These are phyloP conservation scores for Cacoxenus indagator DNA, from an alignment of 2,888 invertebrate species.

Conservation along the genomic window DNA sequence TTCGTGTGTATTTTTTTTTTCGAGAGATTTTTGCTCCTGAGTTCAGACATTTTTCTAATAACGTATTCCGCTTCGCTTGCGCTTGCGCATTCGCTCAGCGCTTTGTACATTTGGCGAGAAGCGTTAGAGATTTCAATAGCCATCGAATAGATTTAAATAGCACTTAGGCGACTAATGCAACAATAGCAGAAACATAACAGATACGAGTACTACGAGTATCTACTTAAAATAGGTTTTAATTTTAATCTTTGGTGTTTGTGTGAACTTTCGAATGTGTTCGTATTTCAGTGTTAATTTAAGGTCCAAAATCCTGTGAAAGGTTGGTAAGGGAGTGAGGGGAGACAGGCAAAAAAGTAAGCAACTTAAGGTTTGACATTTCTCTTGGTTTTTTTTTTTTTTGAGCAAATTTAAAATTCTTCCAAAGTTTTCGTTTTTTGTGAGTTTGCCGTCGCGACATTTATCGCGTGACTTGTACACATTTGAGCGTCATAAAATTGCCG, in stretches of 20 bases:
- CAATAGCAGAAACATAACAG: constrained; percentile 1
- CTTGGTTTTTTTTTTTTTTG: neutral
- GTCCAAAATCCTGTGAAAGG: neutral
- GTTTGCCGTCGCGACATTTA: constrained; percentile 14
- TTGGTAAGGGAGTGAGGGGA: neutral
- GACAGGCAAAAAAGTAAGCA: neutral
- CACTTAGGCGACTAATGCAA: constrained; percentile 29
- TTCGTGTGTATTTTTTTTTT: neutral
- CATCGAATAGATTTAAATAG: constrained; percentile 44
- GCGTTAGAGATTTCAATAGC: constrained; percentile 28
- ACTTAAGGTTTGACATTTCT: neutral
- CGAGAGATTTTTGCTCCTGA: neutral
- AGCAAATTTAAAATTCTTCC: neutral
- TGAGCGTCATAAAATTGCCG: constrained; percentile 25
- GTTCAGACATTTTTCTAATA: constrained; percentile 7
- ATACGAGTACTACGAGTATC: too few species aligned
- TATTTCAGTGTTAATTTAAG: constrained; percentile 13
- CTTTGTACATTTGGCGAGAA: constrained; percentile 19
- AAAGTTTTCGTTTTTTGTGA: neutral
- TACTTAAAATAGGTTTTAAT: neutral
- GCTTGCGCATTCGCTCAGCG: constrained; percentile 14
- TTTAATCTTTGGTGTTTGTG: neutral
- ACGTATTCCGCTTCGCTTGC: constrained; percentile 22
- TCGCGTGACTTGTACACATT: constrained; percentile 37
- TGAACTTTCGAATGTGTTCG: neutral